Evolutionary conservation across 2,888 invertebrate species (phyloP).

Genomic region (Aethes cnicana): DNA sequence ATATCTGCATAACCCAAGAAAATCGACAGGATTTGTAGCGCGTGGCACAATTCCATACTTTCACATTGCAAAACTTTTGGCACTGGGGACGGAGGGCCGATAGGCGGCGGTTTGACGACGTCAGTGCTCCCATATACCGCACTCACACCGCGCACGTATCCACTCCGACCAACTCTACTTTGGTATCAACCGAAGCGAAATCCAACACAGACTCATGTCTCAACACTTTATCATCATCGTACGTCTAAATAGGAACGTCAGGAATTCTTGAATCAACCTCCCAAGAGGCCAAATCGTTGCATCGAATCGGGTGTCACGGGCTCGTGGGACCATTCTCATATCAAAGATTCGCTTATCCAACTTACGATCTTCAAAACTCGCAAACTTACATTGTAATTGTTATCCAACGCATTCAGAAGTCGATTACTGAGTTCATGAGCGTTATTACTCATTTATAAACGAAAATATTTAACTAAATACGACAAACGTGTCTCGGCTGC

Average conservation of each 20-base stretch:
- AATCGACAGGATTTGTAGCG: constrained; percentile 73
- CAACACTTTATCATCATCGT: constrained; percentile 48
- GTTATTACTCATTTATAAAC: constrained; percentile 90
- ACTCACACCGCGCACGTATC: constrained; percentile 72
- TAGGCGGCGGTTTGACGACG: constrained; percentile 72
- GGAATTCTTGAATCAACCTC: constrained; percentile 61
- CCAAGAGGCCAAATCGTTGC: constrained; percentile 68
- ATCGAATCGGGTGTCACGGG: constrained; percentile 77
- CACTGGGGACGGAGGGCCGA: constrained; percentile 73
- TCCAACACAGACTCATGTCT: constrained; percentile 47
- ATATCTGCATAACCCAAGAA: constrained; percentile 47
- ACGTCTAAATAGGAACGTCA: constrained; percentile 35
- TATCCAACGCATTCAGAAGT: constrained; percentile 98
- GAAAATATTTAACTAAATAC: constrained; percentile 83
- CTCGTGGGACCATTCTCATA: constrained; percentile 79
- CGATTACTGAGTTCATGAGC: constrained; percentile 96
- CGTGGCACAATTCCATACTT: constrained; percentile 80
- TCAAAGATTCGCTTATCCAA: constrained; percentile 64
- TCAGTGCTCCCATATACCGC: constrained; percentile 73
- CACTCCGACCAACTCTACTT: constrained; percentile 56
- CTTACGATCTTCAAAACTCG: constrained; percentile 72
- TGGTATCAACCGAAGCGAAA: constrained; percentile 55
- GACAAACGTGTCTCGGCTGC: constrained; percentile 83
- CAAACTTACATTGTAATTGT: constrained; percentile 97
- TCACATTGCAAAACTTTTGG: constrained; percentile 83